Base-by-base conservation (phyloP, 2,113 vertebrate species). In the Catharus minimus region DNA sequence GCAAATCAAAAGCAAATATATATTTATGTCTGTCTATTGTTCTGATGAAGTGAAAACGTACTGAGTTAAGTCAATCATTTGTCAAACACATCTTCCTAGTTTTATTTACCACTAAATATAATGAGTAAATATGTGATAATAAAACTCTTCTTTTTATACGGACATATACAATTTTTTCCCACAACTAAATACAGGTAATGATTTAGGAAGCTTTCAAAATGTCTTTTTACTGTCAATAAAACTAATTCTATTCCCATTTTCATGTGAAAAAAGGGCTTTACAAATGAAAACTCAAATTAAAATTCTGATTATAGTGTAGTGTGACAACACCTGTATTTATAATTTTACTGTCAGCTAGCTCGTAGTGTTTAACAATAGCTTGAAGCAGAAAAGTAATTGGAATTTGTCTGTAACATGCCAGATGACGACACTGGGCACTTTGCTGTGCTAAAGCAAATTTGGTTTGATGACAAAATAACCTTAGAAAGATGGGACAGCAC, bases 271-370 rank as follows among this genome's bases (percentile, higher is more conserved):
- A 97, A 97, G 96, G 96, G 96, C 98, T 97, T 98, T 98, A 97
- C 97, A 98, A 98, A 98, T 97, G 97, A 98, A 98, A 98, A 98
- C 98, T 98, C 97, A 98, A 98, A 98, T 98, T 98, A 98, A 98
- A 98, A 98, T 98, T 98, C 97, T 98, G 97, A 98, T 98, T 98
- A 98, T 97, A 98, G 97, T 98, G 98, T 98, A 98, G 97, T 94
- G 97, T 98, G 98, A 98, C 98, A 98, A 98, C 98, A 98, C 97
- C 98, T 98, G 98, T 98, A 98, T 98, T 98, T 98, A 98, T 98
- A 98, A 98, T 98, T 98, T 98, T 98, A 97, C 98, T 98, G 98
- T 98, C 98, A 98, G 97, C 97, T 97, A 97, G 98, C 97, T 98
- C 60, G 96, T 98, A 97, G 96, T 98, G 97, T 98, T 98, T 98